Percentiles rank a stretch among this genome's conserved stretches.
Conservation (phyloP, 1,140 invertebrate genomes). For the Steinernema khuongi region DNA sequence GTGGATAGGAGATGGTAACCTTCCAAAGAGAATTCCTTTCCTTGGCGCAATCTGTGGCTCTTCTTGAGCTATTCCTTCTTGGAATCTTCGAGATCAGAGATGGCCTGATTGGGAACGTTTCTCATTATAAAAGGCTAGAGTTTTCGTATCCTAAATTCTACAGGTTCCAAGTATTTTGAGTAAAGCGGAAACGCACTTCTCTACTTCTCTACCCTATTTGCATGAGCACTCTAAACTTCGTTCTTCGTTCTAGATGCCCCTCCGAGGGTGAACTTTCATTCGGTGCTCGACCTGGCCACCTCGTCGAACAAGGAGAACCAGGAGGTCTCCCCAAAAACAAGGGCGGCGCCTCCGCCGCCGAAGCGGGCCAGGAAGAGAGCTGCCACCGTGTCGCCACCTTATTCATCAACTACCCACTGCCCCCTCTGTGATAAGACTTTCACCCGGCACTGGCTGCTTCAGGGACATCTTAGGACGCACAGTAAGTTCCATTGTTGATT, state of each 20-base stretch:
- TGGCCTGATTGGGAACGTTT: too few species aligned
- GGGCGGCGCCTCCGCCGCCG: not conserved
- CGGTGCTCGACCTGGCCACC: not conserved
- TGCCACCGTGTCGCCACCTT: not conserved
- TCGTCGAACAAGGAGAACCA: conserved; percentile 1
- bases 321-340: not conserved
- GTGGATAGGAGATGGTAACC: too few species aligned
- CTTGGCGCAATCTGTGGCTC: too few species aligned
- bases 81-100: too few species aligned
- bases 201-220: too few species aligned
- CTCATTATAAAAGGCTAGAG: too few species aligned
- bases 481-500: conserved; percentile 59
- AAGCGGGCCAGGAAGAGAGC: not conserved
- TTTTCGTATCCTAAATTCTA: too few species aligned
- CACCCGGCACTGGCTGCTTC: conserved; percentile 85
- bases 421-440: conserved; percentile 84
- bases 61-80: too few species aligned
- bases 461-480: conserved; percentile 88
- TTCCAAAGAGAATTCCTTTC: too few species aligned
- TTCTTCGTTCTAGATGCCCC: not conserved
- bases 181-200: too few species aligned
- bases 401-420: conserved; percentile 15
- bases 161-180: too few species aligned
- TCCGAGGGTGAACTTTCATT: not conserved
- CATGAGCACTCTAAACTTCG: too few species aligned